phyloP scores from a whole-genome alignment of 2,888 invertebrate genomes.

The Muschampia plurimacula region DNA sequence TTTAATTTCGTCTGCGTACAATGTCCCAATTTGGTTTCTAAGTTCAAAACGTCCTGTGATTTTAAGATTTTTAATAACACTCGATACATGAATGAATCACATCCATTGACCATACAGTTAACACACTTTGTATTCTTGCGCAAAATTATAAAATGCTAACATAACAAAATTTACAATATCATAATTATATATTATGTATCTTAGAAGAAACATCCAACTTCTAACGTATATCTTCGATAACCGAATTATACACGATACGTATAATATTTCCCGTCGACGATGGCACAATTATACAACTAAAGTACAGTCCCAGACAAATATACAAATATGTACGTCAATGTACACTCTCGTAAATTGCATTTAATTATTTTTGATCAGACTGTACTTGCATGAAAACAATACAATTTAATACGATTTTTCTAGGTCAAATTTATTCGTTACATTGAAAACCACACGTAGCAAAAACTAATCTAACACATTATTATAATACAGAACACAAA shows the following conservation, averaged over 20 bases:
- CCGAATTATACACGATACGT: slow-evolving; percentile 22
- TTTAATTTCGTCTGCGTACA: slow-evolving; percentile 54
- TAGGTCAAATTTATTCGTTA: slow-evolving; percentile 3
- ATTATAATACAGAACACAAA: slow-evolving; percentile 27
- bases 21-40: slow-evolving; percentile 59
- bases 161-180: slow-evolving; percentile 22
- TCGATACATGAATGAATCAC: slow-evolving; percentile 11
- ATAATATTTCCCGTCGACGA: slow-evolving; percentile 27
- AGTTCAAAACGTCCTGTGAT: slow-evolving; percentile 22
- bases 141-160: slow-evolving; percentile 25
- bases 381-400: slow-evolving; percentile 33
- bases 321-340: slow-evolving; percentile 11
- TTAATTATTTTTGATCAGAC: slow-evolving; percentile 33
- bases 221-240: neutral
- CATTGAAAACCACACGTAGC: slow-evolving; percentile 15
- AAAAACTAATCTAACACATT: slow-evolving; percentile 28
- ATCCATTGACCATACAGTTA: neutral
- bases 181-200: neutral
- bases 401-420: neutral
- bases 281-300: slow-evolving; percentile 43
- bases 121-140: neutral
- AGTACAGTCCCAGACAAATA: slow-evolving; percentile 42
- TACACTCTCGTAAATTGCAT: neutral
- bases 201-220: neutral
- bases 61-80: slow-evolving; percentile 29